A percentile compares a stretch with the other conserved stretches of the same genome.
Conservation (phyloP, 2,113 vertebrate species). For the Amblyornis subalaris region DNA sequence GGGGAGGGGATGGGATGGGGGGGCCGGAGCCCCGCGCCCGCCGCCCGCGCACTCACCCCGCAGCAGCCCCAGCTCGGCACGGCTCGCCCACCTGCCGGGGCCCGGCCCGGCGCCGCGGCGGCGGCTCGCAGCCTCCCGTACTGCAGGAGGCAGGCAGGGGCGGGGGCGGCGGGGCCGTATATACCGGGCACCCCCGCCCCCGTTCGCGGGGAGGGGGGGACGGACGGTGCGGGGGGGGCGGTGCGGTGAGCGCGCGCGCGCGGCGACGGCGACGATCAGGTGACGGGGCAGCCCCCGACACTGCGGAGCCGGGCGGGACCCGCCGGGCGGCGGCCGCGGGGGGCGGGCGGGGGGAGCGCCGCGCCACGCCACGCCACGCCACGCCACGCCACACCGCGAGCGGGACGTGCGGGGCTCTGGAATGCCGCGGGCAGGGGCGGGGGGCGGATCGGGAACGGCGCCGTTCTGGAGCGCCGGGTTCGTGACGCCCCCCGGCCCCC, state of each 20-base stretch:
- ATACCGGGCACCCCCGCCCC: too few relatives aligned
- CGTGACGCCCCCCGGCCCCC: too few relatives aligned
- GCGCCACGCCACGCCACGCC: neutral
- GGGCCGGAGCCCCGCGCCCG: too few relatives aligned
- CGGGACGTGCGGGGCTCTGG: neutral
- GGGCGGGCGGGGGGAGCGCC: neutral
- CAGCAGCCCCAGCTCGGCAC: too few relatives aligned
- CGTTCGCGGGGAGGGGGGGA: too few relatives aligned
- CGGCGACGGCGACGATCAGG: constrained; percentile 57
- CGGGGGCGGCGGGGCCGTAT: too few relatives aligned
- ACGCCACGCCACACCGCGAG: neutral
- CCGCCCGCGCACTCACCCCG: too few relatives aligned
- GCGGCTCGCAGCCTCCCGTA: too few relatives aligned
- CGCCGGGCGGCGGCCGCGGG: constrained; percentile 53
- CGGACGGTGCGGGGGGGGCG: too few relatives aligned
- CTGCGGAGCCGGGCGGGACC: constrained; percentile 54
- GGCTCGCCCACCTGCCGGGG: too few relatives aligned
- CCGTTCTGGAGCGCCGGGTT: neutral
- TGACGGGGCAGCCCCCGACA: constrained; percentile 64
- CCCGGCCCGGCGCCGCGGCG: too few relatives aligned
- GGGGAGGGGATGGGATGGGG: neutral
- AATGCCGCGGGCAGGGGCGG: neutral
- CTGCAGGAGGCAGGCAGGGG: too few relatives aligned
- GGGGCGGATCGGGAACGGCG: neutral
- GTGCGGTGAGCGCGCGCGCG: constrained; percentile 42